These are phyloP conservation scores for Kryptolebias ocellatus DNA, from an alignment of 2,797 vertebrate genomes.

Conservation along the genomic window DNA sequence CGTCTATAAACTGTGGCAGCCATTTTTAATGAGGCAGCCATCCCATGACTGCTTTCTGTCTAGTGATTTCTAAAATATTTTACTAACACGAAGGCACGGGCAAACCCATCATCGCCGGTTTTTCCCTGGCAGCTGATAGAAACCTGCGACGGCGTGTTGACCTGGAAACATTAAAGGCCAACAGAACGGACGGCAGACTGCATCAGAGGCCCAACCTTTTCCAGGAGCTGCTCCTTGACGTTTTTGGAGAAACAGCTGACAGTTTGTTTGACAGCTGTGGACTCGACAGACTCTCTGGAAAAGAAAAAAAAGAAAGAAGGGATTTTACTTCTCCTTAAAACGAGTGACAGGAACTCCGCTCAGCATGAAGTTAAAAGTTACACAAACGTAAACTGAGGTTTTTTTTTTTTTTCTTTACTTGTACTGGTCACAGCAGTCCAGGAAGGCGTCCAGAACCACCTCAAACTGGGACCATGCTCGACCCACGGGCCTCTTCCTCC, in stretches of 20 bases:
- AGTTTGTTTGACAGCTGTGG: slow-evolving; percentile 39
- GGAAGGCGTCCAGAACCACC: slow-evolving; percentile 63
- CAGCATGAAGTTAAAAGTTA: background rate
- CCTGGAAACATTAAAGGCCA: too few relatives aligned
- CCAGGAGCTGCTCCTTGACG: slow-evolving; percentile 55
- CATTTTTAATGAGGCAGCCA: too few relatives aligned
- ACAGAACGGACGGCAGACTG: too few relatives aligned
- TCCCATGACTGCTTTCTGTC: too few relatives aligned
- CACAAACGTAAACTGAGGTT: too few relatives aligned
- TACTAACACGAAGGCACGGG: too few relatives aligned
- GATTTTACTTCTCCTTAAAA: background rate
- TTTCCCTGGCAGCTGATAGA: too few relatives aligned
- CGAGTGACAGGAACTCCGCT: background rate
- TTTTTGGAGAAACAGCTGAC: slow-evolving; percentile 54
- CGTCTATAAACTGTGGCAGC: too few relatives aligned
- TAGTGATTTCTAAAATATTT: too few relatives aligned
- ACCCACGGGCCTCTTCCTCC: background rate
- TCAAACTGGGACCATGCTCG: slow-evolving; percentile 40
- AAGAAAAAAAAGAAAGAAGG: background rate
- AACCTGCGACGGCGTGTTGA: too few relatives aligned
- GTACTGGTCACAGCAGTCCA: slow-evolving; percentile 63
- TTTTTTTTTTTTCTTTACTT: slow-evolving; percentile 42
- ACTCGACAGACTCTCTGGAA: slow-evolving; percentile 64
- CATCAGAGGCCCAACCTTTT: slow-evolving; percentile 58
- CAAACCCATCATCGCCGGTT: too few relatives aligned